Conservation (phyloP, 2,888 invertebrate genomes). For the Leptura quadrifasciata region DNA sequence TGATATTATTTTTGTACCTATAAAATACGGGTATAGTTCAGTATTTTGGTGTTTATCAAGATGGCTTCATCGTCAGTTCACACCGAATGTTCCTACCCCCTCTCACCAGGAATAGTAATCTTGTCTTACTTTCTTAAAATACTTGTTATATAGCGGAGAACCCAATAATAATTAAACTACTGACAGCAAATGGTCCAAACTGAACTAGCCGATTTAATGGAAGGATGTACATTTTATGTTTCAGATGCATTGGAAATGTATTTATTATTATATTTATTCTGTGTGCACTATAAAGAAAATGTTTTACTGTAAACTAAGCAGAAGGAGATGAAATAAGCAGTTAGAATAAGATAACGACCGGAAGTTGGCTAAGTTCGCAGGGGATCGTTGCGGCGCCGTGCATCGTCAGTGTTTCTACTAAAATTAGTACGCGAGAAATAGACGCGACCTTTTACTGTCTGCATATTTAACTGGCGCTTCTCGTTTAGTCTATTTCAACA, state of each 20-base stretch:
- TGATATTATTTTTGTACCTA: too few relatives aligned
- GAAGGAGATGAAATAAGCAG: conserved; percentile 20
- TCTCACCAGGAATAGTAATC: too few relatives aligned
- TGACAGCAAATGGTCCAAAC: not conserved
- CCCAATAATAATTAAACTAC: not conserved
- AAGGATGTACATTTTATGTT: conserved; percentile 23
- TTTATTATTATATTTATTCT: conserved; percentile 29
- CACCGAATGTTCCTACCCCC: too few relatives aligned
- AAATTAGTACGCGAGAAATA: conserved; percentile 68
- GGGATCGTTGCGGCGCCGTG: conserved; percentile 68
- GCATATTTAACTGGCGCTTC: conserved; percentile 58
- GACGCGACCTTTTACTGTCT: conserved; percentile 68
- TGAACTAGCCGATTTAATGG: not conserved
- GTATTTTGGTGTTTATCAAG: too few relatives aligned
- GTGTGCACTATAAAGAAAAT: conserved; percentile 11
- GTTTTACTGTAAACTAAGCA: conserved; percentile 5
- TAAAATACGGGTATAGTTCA: too few relatives aligned
- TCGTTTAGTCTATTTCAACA: conserved; percentile 45
- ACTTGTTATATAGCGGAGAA: too few relatives aligned
- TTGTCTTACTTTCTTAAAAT: too few relatives aligned
- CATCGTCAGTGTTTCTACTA: conserved; percentile 54
- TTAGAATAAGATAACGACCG: conserved; percentile 58
- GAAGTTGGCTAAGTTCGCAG: conserved; percentile 72
- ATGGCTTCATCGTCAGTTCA: too few relatives aligned
- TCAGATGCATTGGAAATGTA: conserved; percentile 4